These are phyloP conservation scores for Matsumurasca onukii DNA, from an alignment of 1,140 invertebrate species.

Conservation along the genomic window DNA sequence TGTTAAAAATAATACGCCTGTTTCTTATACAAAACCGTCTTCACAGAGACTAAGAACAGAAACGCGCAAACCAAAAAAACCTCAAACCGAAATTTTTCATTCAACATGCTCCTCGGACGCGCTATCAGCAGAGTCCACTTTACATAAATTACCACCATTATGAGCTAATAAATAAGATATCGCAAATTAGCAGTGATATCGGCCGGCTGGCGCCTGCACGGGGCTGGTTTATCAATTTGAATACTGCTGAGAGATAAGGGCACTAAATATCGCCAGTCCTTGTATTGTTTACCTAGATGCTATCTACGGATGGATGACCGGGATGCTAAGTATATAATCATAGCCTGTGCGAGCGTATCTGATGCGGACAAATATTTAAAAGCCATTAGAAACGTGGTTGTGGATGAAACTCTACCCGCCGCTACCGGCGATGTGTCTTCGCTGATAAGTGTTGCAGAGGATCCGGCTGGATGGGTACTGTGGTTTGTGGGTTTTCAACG, in stretches of 20 bases:
- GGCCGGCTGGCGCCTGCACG: not conserved
- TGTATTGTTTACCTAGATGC: constrained; percentile 3
- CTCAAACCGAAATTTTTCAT: no score
- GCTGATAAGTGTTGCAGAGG: not conserved
- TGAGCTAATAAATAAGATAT: constrained; percentile 18
- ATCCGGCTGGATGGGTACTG: no score
- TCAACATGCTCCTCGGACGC: not conserved
- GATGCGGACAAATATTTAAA: constrained; percentile 10
- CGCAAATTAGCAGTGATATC: constrained; percentile 13
- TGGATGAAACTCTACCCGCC: constrained; percentile 7
- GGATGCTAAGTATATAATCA: constrained; percentile 14
- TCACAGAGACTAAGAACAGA: no score
- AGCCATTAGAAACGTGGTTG: constrained; percentile 5
- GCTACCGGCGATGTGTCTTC: not conserved
- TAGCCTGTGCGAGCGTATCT: constrained; percentile 8
- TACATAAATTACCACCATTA: constrained; percentile 12
- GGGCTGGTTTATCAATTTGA: constrained; percentile 7
- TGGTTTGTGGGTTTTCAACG: no score
- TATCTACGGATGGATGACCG: not conserved
- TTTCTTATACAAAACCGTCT: no score
- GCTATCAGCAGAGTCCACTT: not conserved
- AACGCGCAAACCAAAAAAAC: no score
- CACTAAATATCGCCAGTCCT: not conserved
- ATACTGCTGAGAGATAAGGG: constrained; percentile 2
- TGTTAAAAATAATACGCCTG: no score